phyloP scores from a whole-genome alignment of 1,140 invertebrate genomes.

The Caenorhabditis inopinata region DNA sequence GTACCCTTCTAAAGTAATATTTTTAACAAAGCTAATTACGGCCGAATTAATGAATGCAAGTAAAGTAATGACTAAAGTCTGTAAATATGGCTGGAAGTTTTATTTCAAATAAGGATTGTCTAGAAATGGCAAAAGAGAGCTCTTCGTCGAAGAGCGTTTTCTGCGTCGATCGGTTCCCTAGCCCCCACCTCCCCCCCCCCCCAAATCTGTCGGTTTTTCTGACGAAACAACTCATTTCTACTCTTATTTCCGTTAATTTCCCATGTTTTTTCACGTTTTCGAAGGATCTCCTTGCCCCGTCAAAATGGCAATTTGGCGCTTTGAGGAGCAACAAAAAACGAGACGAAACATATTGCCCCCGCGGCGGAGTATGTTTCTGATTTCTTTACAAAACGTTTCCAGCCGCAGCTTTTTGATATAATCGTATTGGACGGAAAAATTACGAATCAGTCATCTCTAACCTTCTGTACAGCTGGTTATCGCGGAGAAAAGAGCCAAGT shows the following conservation, averaged over 20 bases:
- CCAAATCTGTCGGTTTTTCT: not conserved
- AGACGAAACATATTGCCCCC: not conserved
- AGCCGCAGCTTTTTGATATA: not conserved
- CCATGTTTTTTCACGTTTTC: not conserved
- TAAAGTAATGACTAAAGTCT: no score
- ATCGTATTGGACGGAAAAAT: not conserved
- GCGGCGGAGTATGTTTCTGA: not conserved
- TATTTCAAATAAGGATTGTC: no score
- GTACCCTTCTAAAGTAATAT: no score
- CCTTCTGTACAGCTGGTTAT: not conserved
- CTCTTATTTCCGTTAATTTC: not conserved
- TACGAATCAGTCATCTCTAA: not conserved
- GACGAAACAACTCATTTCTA: no score
- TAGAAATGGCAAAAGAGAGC: no score
- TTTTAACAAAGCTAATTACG: no score
- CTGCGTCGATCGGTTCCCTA: no score
- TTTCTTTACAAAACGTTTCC: not conserved
- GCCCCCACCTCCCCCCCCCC: no score
- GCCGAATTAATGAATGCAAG: no score
- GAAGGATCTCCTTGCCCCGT: not conserved
- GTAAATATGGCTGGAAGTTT: no score
- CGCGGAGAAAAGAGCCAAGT: not conserved
- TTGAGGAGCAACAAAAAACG: not conserved
- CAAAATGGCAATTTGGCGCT: slow-evolving; percentile 12
- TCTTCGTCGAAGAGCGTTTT: no score